phyloP scores from a whole-genome alignment of 2,797 vertebrate species.

The Astyanax mexicanus region DNA sequence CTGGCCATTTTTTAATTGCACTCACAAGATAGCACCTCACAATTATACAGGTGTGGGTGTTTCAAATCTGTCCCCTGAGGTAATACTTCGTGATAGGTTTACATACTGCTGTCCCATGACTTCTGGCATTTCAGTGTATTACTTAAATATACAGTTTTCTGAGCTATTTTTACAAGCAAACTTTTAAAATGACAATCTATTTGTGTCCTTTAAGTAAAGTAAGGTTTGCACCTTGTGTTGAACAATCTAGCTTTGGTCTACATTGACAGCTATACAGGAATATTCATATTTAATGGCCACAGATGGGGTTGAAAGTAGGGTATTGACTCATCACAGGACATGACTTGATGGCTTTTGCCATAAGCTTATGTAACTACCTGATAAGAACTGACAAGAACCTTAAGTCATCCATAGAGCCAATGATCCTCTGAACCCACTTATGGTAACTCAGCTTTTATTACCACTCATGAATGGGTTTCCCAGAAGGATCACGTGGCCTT shows the following conservation, averaged over 20 bases:
- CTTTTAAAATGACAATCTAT: not conserved
- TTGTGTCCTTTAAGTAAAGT: not conserved
- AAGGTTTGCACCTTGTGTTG: not conserved
- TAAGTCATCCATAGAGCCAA: conserved; percentile 31
- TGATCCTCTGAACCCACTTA: conserved; percentile 30
- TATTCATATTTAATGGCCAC: not conserved
- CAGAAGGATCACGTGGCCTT: conserved; percentile 34
- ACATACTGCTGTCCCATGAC: too few relatives aligned
- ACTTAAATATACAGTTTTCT: too few relatives aligned
- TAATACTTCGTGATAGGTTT: too few relatives aligned
- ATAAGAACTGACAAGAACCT: conserved; percentile 40
- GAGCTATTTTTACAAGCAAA: too few relatives aligned
- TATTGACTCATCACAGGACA: not conserved
- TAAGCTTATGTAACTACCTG: conserved; percentile 40
- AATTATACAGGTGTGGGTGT: too few relatives aligned
- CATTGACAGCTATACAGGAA: not conserved
- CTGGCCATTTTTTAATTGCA: too few relatives aligned
- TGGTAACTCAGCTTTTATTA: conserved; percentile 42
- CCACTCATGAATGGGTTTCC: conserved; percentile 37
- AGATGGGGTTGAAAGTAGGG: too few relatives aligned
- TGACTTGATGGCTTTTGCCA: not conserved
- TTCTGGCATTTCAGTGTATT: too few relatives aligned
- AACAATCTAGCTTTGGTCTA: conserved; percentile 4
- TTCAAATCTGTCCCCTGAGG: too few relatives aligned
- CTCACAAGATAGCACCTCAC: too few relatives aligned